These are phyloP conservation scores for Diplosoma virens DNA, from an alignment of 23 tunicate species.

Conservation along the genomic window DNA sequence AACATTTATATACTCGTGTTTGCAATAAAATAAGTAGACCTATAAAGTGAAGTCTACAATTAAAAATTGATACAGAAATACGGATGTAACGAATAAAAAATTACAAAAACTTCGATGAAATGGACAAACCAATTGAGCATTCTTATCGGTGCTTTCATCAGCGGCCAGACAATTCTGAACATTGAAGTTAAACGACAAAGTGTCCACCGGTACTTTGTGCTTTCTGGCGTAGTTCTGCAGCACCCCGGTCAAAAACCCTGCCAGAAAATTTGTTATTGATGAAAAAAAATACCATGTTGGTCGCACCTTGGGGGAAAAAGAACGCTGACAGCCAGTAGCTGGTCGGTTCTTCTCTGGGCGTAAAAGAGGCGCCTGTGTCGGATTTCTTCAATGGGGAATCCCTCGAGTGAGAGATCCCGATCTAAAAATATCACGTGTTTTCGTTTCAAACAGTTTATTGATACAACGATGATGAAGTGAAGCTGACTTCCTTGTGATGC, in stretches of 20 bases:
- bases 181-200: conserved; percentile 47
- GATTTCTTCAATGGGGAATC: conserved; percentile 1
- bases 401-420: no score
- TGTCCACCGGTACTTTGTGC: conserved; percentile 73
- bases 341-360: conserved; percentile 41
- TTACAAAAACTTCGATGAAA: no score
- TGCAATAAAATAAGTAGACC: no score
- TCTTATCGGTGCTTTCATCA: not conserved
- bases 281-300: not conserved
- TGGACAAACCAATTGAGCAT: not conserved
- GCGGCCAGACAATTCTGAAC: conserved; percentile 21
- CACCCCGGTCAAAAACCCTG: conserved; percentile 86
- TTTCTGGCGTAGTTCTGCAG: conserved; percentile 89
- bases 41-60: no score
- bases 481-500: no score
- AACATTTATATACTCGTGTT: no score
- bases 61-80: no score
- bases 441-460: no score
- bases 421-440: no score
- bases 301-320: conserved; percentile 85
- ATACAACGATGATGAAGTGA: no score
- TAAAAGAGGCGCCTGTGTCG: not conserved
- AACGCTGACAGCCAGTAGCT: conserved; percentile 95
- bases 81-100: no score
- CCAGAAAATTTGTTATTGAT: not conserved